Percentiles rank a stretch among this genome's conserved stretches.
Evolutionary conservation across 2,113 vertebrate species (phyloP).

Genomic region (Lanius ludovicianus): DNA sequence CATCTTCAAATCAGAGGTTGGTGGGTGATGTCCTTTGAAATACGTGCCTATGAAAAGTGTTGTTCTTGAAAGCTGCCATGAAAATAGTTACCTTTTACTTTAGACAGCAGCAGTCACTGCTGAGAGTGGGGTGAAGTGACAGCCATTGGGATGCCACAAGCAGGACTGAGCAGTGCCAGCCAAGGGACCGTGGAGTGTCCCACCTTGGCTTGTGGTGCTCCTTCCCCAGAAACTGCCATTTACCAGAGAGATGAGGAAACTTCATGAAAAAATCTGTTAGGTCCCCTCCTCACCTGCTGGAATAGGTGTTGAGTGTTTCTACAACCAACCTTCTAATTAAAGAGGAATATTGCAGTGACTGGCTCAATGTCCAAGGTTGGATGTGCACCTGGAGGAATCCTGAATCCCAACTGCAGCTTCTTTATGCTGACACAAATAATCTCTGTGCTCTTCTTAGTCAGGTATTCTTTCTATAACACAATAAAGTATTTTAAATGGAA

Average conservation of each 20-base stretch:
- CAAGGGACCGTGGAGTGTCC: neutral
- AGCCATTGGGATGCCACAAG: neutral
- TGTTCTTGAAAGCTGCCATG: neutral
- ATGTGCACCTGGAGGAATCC: neutral
- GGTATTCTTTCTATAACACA: neutral
- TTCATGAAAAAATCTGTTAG: neutral
- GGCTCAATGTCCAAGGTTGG: neutral
- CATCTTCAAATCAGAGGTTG: neutral
- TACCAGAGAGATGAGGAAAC: neutral
- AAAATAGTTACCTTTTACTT: neutral
- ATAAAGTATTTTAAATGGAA: constrained; percentile 44
- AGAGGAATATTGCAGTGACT: neutral
- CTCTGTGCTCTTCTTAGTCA: neutral
- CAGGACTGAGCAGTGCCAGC: neutral
- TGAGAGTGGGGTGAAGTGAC: neutral
- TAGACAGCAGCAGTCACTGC: neutral
- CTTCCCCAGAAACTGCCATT: neutral
- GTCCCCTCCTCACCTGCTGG: neutral
- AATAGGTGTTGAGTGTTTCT: neutral
- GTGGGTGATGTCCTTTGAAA: neutral
- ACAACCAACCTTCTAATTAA: neutral
- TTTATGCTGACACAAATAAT: neutral
- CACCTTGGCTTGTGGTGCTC: neutral
- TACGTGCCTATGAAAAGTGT: neutral
- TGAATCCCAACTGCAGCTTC: neutral